Evolutionary conservation across 2,113 vertebrate species (phyloP).

Genomic region (Erinaceus europaeus): DNA sequence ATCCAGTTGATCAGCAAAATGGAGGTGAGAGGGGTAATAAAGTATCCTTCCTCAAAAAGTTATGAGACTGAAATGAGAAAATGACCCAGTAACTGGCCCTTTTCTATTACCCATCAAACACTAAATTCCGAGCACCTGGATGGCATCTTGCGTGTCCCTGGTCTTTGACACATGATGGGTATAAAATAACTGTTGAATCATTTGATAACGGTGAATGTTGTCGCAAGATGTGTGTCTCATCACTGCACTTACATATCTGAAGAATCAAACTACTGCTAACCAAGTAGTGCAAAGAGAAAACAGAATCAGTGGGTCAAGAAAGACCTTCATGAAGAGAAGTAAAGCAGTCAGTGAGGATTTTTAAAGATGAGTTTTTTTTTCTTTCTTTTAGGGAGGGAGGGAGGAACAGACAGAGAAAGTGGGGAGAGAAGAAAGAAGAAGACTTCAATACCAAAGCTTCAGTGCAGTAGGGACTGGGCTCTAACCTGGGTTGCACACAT

Average conservation of each 20-base stretch:
- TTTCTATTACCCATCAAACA: not conserved
- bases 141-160: not conserved
- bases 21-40: not conserved
- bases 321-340: not conserved
- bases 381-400: not conserved
- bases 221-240: not conserved
- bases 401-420: too few relatives aligned
- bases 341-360: not conserved
- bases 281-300: not conserved
- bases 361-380: not conserved
- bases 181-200: not conserved
- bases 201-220: not conserved
- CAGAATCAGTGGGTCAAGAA: not conserved
- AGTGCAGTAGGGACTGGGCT: too few relatives aligned
- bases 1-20: not conserved
- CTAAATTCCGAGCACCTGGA: not conserved
- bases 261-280: not conserved
- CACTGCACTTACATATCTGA: not conserved
- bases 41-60: not conserved
- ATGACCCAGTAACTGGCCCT: not conserved
- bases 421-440: too few relatives aligned
- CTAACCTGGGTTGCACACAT: too few relatives aligned
- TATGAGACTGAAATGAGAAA: not conserved
- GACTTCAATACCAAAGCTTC: too few relatives aligned
- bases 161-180: not conserved